Evolutionary conservation across 2,888 invertebrate species (phyloP), one percentile per base, ranked within the genome.

Genomic region (Apamea crenata): DNA sequence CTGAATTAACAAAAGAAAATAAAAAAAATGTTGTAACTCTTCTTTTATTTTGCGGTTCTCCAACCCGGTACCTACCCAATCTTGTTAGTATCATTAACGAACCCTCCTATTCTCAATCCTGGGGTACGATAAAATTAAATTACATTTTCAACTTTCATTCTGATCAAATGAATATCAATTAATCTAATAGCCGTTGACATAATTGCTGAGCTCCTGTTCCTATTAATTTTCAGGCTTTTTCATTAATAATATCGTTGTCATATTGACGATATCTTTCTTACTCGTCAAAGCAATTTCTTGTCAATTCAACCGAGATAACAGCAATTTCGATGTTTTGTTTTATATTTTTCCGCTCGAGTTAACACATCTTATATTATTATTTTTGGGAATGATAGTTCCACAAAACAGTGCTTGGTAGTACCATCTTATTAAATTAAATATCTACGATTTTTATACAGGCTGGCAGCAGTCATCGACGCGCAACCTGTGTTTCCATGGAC

Each of bases 241-340:
- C 16, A 66, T 82, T 56, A 68, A 59, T 65, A 59, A 71, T 67
- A 78, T 61, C 56, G 47, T 21, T 77, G 25, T 40, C 21, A 73
- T 75, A 59, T 18, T 18, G 53, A 16, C 21, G 16, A 74, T 65
- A 63, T 56, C 2, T 72, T 67, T 44, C 44, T 63, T 63, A 65
- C 32, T 61, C 47, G 32, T 77, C 81, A 75, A 67, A 69, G 74
- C n/a, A 83, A 78, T 80, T 63, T 78, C 40, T 74, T 85, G 81
- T 80, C 76, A 89, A 82, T 81, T 88, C 82, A 88, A 82, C 75
- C 76, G 87, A 86, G 77, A 83, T 82, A 82, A 87, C 69, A 81
- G 75, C 65, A 88, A 84, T 89, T 78, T 87, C 83, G 84, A 86
- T 81, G 56, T 75, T 81, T 86, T 72, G 44, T 83, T 77, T 78